phyloP scores from a whole-genome alignment of 2,888 invertebrate genomes.

The Trichacis sp. region DNA sequence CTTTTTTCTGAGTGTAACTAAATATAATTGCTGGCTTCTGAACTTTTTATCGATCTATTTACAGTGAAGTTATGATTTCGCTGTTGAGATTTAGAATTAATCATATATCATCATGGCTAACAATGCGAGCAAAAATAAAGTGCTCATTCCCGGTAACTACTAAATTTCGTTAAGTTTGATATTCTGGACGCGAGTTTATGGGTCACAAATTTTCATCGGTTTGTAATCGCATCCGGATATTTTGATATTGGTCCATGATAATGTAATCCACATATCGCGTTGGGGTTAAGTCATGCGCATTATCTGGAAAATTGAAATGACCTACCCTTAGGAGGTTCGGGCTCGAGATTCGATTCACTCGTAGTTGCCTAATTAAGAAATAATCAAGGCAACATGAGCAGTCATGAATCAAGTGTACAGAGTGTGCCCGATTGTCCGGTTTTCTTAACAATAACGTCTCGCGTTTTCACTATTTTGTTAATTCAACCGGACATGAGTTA shows the following conservation, averaged over 20 bases:
- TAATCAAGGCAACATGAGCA: constrained; percentile 28
- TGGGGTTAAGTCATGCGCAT: constrained; percentile 42
- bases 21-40: too few species aligned
- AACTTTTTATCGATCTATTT: too few species aligned
- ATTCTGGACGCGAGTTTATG: neutral
- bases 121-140: too few species aligned
- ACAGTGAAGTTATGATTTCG: too few species aligned
- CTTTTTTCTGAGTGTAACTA: too few species aligned
- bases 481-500: neutral
- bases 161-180: too few species aligned
- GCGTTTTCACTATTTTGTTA: neutral
- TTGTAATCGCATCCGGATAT: neutral
- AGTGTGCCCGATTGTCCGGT: neutral
- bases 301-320: constrained; percentile 47
- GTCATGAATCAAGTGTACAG: constrained; percentile 23
- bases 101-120: too few species aligned
- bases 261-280: constrained; percentile 40
- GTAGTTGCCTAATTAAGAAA: constrained; percentile 35
- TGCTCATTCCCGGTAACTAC: too few species aligned
- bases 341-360: constrained; percentile 40
- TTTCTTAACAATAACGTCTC: neutral
- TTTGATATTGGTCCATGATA: constrained; percentile 9
- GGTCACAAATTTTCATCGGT: neutral
- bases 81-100: too few species aligned
- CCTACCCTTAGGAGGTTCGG: constrained; percentile 44